Evolutionary conservation across 1,140 invertebrate genomes (phyloP), one percentile per base, ranked within the genome.

Genomic region (Tetraneura akinire): DNA sequence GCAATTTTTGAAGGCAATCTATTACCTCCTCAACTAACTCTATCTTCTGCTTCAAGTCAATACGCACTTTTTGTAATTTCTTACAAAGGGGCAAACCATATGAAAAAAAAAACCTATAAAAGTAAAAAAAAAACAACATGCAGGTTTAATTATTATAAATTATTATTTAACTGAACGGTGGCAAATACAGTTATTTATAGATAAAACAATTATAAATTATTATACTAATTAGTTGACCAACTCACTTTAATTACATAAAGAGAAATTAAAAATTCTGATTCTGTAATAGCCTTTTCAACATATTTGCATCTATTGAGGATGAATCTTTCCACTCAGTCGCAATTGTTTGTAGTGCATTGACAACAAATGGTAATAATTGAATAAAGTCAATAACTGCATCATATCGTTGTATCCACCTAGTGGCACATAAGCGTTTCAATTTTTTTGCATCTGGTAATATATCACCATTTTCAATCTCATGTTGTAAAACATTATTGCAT

Each of bases 61-160:
- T 37, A 8, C 32, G 8, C 8, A 4, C 32, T 11, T 66, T 66
- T n/a, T 42, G 62, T 42, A 66, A 13, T 66, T 66, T 6, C 42
- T 66, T 66, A 42, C 62, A 66, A 3, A 66, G 32, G 42, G 62
- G 62, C 10, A 66, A 8, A 42, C 62, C 62, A 42, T n/a, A 66
- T 42, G 32, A 32, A 16, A 37, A 66, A 66, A 66, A 66, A 66
- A n/a, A 42, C 42, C 62, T 66, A 66, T 42, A 66, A 66, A 42
- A 42, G n/a, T n/a, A n/a, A n/a, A n/a, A n/a, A n/a, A n/a, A n/a
- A n/a, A n/a, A n/a, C n/a, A n/a, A n/a, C n/a, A n/a, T n/a, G n/a
- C n/a, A n/a, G n/a, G n/a, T n/a, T n/a, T n/a, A 21, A 13, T 66
- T 21, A 60, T 37, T 37, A 4, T 37, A 8, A 37, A 37, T 37